Conservation (phyloP, 2,888 invertebrate genomes). For the Flexamia atlantica region DNA sequence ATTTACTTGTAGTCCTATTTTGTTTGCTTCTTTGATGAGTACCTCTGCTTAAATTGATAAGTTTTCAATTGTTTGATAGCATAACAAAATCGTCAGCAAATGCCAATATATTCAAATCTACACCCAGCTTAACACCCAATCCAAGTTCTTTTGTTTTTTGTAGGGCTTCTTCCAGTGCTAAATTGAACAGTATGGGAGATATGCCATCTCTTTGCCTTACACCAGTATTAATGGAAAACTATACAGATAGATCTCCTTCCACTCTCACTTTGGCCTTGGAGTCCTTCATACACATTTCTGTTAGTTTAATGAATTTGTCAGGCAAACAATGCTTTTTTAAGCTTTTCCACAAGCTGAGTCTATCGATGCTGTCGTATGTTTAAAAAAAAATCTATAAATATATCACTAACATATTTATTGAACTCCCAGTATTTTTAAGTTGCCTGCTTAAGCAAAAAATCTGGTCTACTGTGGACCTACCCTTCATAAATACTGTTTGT, state of each 20-base stretch:
- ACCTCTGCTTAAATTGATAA: neutral
- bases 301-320: neutral
- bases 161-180: slow-evolving; percentile 19
- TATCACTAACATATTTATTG: neutral
- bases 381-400: slow-evolving; percentile 17
- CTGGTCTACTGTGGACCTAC: slow-evolving; percentile 17
- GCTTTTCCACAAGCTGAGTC: neutral
- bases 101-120: neutral
- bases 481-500: slow-evolving; percentile 7
- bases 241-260: slow-evolving; percentile 21
- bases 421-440: slow-evolving; percentile 9
- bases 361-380: slow-evolving; percentile 29
- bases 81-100: slow-evolving; percentile 26
- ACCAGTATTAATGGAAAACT: slow-evolving; percentile 6
- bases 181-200: slow-evolving; percentile 6
- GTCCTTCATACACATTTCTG: slow-evolving; percentile 16
- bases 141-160: slow-evolving; percentile 12
- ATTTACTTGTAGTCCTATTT: slow-evolving; percentile 9
- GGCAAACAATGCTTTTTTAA: slow-evolving; percentile 8
- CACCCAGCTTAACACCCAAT: slow-evolving; percentile 4
- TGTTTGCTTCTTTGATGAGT: slow-evolving; percentile 1
- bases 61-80: slow-evolving; percentile 13
- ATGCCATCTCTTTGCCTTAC: slow-evolving; percentile 38
- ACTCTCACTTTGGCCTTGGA: slow-evolving; percentile 35
- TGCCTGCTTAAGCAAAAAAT: slow-evolving; percentile 5